phyloP scores from a whole-genome alignment of 2,797 vertebrate species.

The Chanos chanos region DNA sequence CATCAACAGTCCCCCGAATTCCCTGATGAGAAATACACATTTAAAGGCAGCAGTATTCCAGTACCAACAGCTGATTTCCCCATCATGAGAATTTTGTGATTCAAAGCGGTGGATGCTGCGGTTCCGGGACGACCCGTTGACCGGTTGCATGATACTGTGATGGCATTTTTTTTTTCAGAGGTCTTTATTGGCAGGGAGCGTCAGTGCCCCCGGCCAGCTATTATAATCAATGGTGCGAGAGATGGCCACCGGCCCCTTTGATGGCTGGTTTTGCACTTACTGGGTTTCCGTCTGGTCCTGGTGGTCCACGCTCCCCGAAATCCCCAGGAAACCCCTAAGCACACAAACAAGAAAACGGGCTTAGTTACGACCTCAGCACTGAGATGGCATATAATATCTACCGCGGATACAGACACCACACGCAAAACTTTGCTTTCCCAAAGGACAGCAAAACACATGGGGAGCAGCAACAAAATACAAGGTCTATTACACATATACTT shows the following conservation, averaged over 20 bases:
- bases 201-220: constrained; percentile 12
- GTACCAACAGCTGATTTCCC: constrained; percentile 32
- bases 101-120: neutral
- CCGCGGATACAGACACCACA: constrained; percentile 9
- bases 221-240: constrained; percentile 15
- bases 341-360: constrained; percentile 54
- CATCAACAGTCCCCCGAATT: constrained; percentile 19
- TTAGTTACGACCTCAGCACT: constrained; percentile 23
- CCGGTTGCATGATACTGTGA: constrained; percentile 16
- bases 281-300: constrained; percentile 91
- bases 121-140: neutral
- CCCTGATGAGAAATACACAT: constrained; percentile 28
- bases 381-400: constrained; percentile 16
- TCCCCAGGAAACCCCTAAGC: constrained; percentile 92
- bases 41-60: neutral
- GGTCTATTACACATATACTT: neutral
- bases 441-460: neutral
- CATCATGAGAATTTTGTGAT: constrained; percentile 20
- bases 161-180: constrained; percentile 33
- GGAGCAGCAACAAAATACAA: neutral
- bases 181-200: constrained; percentile 26
- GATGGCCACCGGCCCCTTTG: no score
- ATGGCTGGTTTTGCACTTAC: constrained; percentile 74
- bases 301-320: constrained; percentile 89
- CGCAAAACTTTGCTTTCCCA: constrained; percentile 7